A percentile compares a stretch with the other conserved stretches of the same genome.
Conservation (phyloP, 2,113 vertebrate genomes). For the Rhea americana region DNA sequence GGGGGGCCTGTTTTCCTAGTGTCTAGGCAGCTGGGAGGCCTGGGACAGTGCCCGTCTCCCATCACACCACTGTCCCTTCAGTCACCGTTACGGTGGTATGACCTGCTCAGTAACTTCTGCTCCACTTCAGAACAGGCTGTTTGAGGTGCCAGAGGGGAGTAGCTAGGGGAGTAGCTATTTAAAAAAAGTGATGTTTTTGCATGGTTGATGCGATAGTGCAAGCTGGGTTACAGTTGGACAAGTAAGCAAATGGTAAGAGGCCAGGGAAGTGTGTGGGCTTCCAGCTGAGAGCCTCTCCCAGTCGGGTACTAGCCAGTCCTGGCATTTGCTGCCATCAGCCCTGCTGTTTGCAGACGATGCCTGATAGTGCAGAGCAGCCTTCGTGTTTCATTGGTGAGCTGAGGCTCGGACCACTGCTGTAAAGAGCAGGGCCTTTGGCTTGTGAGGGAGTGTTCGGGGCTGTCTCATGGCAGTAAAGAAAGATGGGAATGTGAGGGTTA, state of each 20-base stretch:
- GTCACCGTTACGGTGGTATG: rapidly evolving
- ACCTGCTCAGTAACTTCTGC: not conserved
- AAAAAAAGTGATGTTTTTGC: not conserved
- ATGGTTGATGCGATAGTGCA: not conserved
- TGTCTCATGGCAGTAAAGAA: not conserved
- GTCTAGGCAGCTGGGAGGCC: not conserved
- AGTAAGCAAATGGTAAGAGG: not conserved
- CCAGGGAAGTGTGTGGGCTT: not conserved
- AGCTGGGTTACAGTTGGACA: not conserved
- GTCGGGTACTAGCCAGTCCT: not conserved
- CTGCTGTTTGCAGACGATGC: not conserved
- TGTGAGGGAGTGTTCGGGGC: not conserved
- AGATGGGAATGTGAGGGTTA: not conserved
- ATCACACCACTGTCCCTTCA: not conserved
- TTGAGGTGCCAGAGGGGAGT: not conserved
- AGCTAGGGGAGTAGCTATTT: not conserved
- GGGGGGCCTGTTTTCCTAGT: not conserved
- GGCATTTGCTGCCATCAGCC: not conserved
- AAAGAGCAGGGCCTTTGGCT: not conserved
- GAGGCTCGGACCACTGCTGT: not conserved
- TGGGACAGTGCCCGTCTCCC: not conserved
- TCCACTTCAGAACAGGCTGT: not conserved
- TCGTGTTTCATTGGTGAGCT: not conserved
- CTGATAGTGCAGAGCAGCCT: not conserved
- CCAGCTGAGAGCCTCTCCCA: not conserved